Conservation (phyloP, 2,888 invertebrate species). For the Rhorus exstirpatorius region DNA sequence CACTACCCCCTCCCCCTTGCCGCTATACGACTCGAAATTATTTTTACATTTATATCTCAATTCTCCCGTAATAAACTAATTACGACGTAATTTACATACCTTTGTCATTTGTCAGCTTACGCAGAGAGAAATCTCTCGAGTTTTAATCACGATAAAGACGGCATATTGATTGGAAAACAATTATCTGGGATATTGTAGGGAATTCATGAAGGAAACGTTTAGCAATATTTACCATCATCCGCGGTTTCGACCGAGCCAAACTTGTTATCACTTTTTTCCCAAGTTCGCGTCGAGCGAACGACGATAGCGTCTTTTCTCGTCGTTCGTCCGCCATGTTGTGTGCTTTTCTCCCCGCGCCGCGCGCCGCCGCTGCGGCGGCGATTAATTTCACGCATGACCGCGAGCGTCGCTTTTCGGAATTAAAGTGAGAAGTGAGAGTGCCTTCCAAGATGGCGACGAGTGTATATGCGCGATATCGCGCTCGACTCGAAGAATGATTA, state of each 20-base stretch:
- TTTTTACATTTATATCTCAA: not conserved
- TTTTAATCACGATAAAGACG: too few relatives aligned
- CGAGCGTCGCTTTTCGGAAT: constrained; percentile 70
- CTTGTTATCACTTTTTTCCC: not conserved
- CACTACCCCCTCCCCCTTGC: too few relatives aligned
- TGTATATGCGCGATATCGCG: constrained; percentile 70
- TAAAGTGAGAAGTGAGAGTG: too few relatives aligned
- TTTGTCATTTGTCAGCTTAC: too few relatives aligned
- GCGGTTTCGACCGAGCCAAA: not conserved
- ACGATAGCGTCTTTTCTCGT: not conserved
- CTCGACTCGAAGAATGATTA: constrained; percentile 66
- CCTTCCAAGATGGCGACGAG: constrained; percentile 73
- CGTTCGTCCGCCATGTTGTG: not conserved
- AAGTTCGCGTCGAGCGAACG: not conserved
- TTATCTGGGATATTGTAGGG: not conserved
- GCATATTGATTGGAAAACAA: not conserved
- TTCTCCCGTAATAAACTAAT: not conserved
- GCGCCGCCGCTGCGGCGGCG: constrained; percentile 13
- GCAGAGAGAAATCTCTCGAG: too few relatives aligned
- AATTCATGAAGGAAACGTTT: not conserved
- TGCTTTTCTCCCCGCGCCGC: not conserved
- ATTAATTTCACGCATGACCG: constrained; percentile 59
- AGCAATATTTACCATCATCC: not conserved
- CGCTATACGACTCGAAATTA: not conserved
- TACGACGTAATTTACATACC: too few relatives aligned